A percentile compares a stretch with the other conserved stretches of the same genome.
Evolutionary conservation across 64 coral and sea anemone genomes (phyloP).

Genomic region (Trachythela sp.): DNA sequence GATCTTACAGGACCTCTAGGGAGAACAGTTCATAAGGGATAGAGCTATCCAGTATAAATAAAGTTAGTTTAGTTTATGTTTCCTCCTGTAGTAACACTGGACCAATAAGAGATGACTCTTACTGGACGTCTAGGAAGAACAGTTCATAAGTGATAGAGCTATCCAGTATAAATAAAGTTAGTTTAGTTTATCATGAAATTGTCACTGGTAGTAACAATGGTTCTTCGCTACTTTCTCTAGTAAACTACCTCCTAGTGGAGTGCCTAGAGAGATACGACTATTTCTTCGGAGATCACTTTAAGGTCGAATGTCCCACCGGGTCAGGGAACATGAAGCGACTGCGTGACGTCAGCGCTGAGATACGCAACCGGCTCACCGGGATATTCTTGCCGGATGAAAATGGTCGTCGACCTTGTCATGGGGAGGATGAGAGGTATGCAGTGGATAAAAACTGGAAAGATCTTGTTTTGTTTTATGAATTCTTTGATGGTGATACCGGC

Average conservation of each 20-base stretch:
- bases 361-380: conserved; percentile 68
- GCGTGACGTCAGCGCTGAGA: conserved; percentile 72
- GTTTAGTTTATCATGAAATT: no score
- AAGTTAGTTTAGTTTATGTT: no score
- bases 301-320: conserved; percentile 86
- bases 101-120: no score
- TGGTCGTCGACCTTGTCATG: conserved; percentile 87
- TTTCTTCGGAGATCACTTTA: conserved; percentile 74
- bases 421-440: conserved; percentile 64
- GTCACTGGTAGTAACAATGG: no score
- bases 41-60: no score
- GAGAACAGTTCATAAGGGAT: no score
- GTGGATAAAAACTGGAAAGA: conserved; percentile 74
- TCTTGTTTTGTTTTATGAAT: conserved; percentile 98
- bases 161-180: no score
- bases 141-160: no score
- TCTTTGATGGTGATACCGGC: conserved; percentile 88
- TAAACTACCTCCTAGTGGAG: conserved; percentile 76
- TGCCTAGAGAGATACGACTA: conserved; percentile 81
- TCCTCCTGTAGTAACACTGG: no score
- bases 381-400: conserved; percentile 73
- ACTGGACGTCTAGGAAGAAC: no score
- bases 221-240: conserved; percentile 29
- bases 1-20: no score
- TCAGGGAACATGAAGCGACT: conserved; percentile 85